Evolutionary conservation across 2,888 invertebrate species (phyloP).

Genomic region (Eretmocerus hayati): DNA sequence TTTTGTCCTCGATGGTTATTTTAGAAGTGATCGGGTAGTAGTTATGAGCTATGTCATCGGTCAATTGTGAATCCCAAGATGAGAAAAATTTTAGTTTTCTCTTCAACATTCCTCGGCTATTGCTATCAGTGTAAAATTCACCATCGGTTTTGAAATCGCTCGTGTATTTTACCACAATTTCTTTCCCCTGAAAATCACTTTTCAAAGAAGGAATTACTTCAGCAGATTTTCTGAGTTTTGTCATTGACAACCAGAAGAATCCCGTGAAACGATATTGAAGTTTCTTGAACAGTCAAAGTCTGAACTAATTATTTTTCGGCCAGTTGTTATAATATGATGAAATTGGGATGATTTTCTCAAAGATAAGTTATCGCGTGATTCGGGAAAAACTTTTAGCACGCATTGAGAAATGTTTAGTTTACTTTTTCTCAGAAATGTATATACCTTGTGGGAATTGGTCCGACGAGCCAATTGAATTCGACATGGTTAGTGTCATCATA

Average conservation of each 20-base stretch:
- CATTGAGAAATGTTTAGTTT: too few species aligned
- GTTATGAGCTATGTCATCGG: slow-evolving; percentile 75
- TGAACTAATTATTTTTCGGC: too few species aligned
- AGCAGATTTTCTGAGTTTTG: too few species aligned
- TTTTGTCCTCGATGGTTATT: slow-evolving; percentile 59
- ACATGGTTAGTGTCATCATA: slow-evolving; percentile 55
- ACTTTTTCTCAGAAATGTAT: neutral
- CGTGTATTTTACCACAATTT: slow-evolving; percentile 68
- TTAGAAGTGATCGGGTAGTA: slow-evolving; percentile 89
- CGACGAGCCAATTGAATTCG: slow-evolving; percentile 72
- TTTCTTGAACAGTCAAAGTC: too few species aligned
- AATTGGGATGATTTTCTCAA: too few species aligned
- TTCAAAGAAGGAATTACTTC: too few species aligned
- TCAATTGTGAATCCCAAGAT: slow-evolving; percentile 63
- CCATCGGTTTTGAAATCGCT: slow-evolving; percentile 57
- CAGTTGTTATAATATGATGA: too few species aligned
- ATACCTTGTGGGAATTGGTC: slow-evolving; percentile 64
- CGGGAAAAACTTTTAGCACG: too few species aligned
- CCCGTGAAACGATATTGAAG: too few species aligned
- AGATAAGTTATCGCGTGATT: too few species aligned
- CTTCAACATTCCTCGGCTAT: slow-evolving; percentile 78
- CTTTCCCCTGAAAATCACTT: too few species aligned
- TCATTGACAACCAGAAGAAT: too few species aligned
- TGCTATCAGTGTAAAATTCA: slow-evolving; percentile 86
- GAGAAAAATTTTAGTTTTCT: slow-evolving; percentile 63